Percentiles rank a stretch among this genome's conserved stretches.
phyloP scores from a whole-genome alignment of 2,113 vertebrate species.

The Macaca mulatta region DNA sequence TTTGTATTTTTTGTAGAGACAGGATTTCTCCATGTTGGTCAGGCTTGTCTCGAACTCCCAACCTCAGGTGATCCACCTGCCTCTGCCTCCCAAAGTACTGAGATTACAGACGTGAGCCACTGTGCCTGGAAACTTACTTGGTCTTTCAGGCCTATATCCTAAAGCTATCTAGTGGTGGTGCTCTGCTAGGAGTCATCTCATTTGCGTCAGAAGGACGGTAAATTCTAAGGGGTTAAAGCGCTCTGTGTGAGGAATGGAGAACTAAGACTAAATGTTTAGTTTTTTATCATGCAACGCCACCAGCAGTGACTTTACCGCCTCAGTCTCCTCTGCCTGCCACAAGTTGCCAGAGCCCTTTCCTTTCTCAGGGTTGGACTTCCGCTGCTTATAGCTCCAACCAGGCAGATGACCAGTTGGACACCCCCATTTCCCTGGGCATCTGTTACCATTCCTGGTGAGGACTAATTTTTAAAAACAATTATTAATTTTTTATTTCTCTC shows the following conservation, averaged over 20 bases:
- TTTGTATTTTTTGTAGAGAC: no score
- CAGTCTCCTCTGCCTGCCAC: neutral
- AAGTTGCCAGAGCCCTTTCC: neutral
- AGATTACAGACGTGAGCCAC: no score
- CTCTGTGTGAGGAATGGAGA: neutral
- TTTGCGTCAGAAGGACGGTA: neutral
- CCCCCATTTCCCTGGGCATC: neutral
- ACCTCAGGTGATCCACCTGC: no score
- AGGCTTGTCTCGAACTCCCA: no score
- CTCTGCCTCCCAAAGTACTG: no score
- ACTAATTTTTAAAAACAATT: no score
- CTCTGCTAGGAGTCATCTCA: neutral
- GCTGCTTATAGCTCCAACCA: neutral
- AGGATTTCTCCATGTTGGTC: no score
- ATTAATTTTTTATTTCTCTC: no score
- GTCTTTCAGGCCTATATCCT: neutral
- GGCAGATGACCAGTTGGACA: neutral
- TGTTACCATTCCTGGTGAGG: neutral
- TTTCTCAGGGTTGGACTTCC: neutral
- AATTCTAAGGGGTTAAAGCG: neutral
- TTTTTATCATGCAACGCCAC: neutral
- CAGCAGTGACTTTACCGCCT: neutral
- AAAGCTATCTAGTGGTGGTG: neutral
- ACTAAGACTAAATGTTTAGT: neutral
- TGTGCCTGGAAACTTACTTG: no score